Evolutionary conservation across 2,888 invertebrate species (phyloP), one percentile per base, ranked within the genome.

Genomic region (Subacronicta megacephala): DNA sequence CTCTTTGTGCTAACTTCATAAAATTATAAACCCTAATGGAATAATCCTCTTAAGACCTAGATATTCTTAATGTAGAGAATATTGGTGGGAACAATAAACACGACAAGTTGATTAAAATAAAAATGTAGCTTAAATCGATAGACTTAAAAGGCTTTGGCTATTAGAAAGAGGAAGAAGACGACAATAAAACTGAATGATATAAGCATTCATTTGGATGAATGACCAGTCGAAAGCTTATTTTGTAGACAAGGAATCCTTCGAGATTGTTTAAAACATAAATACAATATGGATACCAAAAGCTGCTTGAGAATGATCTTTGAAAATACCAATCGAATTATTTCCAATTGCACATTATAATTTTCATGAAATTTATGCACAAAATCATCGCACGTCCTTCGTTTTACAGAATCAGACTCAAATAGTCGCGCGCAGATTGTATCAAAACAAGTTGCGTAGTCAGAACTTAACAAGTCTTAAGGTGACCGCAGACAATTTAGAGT

Each of bases 361-460:
- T 20, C 20, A 20, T 20, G 3, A 20, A 20, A 20, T 20, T 6
- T 20, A 6, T 20, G 7, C 20, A 4, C 7, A 3, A 20, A 20
- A 20, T 20, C 6, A 20, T 6, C 2, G 18, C 18, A 18, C 2
- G 2, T 18, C 20, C 6, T 20, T 26, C 10, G 10, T 26, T 6
- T 7, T 20, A 38, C 54, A 68, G 29, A 55, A 45, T 31, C 17
- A 33, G 38, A 9, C 17, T 35, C n/a, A 37, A 47, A 49, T 20
- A 20, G 13, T 26, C 3, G 15, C 31, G 35, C 1, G 18, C 43
- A 42, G 29, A 68, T 62, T 42, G 15, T 56, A 65, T 44, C 36
- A n/a, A 20, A 46, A 36, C 49, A 13, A 63, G 50, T 63, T 37
- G 43, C 62, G 10, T 56, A 57, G 63, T 69, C 63, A 51, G 51